Base-by-base conservation (phyloP, 2,113 vertebrate genomes). In the Uropsilus gracilis region DNA sequence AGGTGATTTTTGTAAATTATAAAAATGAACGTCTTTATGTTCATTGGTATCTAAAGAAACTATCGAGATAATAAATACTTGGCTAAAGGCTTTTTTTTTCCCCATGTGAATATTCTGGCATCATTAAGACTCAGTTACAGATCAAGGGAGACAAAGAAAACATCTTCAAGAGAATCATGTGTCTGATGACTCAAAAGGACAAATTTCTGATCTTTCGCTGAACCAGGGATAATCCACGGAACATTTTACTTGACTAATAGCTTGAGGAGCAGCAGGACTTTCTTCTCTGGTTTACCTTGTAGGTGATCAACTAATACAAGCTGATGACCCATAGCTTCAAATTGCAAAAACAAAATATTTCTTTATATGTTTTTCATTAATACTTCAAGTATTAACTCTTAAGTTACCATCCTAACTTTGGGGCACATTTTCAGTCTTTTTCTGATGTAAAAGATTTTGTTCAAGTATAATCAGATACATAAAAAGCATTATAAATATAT, bases 341-440 rank as follows among this genome's bases (percentile, higher is more conserved):
- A 22, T 16, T 32, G 18, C 30, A 57, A 93, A 80, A 26, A 14
- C 17, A 72, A 93, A 83, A 63, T n/a, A 82, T 93, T 91, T 83
- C 39, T 44, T 66, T 22, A 73, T 5, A 32, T 3, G 8, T 8
- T 39, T 86, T 87, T 71, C 30, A 61, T 32, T 48, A 76, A 55
- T 34, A 84, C 83, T 94, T 87, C 46, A 55, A 9, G 14, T 0
- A 14, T 24, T 55, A 44, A 71, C 89, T 82, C 88, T 97, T 75
- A 81, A 88, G 30, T 68, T 81, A 37, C 7, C 16, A 30, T 39
- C 94, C 89, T 82, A 32, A 24, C n/a, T 82, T 86, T 90, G 69
- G 24, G 90, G 72, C 48, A 84, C 4, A 57, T 28, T 34, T 20
- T 6, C 17, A 53, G 63, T n/a, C 13, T 75, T 89, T 42, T 53